Evolutionary conservation across 2,888 invertebrate genomes (phyloP).

Genomic region (Acholoe squamosa): DNA sequence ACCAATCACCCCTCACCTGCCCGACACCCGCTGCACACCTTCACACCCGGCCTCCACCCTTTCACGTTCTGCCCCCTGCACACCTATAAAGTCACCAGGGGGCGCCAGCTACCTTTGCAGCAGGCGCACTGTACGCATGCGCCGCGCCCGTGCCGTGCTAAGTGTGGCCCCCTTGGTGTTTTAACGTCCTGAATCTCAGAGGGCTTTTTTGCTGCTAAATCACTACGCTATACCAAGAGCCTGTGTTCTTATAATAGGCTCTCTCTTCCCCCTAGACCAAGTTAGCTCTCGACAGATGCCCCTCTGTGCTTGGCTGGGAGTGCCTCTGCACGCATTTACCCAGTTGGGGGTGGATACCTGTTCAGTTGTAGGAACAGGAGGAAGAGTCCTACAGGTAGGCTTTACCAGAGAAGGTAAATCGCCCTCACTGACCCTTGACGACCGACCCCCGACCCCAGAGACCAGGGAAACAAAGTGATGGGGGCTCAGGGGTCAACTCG

Average conservation of each 20-base stretch:
- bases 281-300: too few species aligned
- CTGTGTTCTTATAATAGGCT: too few species aligned
- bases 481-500: constrained; percentile 6
- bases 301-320: neutral
- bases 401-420: neutral
- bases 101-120: neutral
- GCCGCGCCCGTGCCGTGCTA: constrained; percentile 55
- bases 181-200: neutral
- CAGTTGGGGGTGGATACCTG: neutral
- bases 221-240: neutral
- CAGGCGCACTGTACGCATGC: constrained; percentile 18
- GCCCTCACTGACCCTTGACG: constrained; percentile 46
- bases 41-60: constrained; percentile 5
- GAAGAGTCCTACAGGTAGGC: neutral
- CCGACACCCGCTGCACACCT: neutral
- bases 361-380: neutral
- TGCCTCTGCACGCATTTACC: neutral
- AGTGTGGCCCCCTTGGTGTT: constrained; percentile 30
- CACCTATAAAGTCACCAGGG: constrained; percentile 10
- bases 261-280: too few species aligned
- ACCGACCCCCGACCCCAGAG: constrained; percentile 30
- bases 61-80: neutral
- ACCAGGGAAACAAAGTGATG: constrained; percentile 7
- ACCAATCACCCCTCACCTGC: constrained; percentile 36
- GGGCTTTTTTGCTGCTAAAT: neutral